phyloP scores from a whole-genome alignment of 2,888 invertebrate species.

The Cecidostiba fungosa region DNA sequence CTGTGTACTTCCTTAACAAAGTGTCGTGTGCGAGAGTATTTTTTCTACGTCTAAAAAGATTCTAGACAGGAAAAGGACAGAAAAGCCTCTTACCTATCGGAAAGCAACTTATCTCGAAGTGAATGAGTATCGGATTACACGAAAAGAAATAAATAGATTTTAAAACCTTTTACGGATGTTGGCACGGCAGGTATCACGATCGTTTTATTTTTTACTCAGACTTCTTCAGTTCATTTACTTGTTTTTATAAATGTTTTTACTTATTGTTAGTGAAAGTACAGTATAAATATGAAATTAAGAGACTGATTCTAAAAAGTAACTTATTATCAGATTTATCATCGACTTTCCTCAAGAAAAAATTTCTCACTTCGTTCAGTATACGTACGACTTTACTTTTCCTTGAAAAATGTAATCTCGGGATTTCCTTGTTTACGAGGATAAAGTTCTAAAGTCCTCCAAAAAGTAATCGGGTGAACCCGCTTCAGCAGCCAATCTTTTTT shows the following conservation, averaged over 20 bases:
- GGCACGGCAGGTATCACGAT: background rate
- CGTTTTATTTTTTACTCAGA: background rate
- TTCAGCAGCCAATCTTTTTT: background rate
- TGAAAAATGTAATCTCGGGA: slow-evolving; percentile 5
- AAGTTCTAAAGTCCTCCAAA: background rate
- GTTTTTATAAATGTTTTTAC: background rate
- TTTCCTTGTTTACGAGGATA: slow-evolving; percentile 16
- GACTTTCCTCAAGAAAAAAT: background rate
- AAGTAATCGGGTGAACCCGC: slow-evolving; percentile 10
- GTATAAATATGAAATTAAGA: background rate
- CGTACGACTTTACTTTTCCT: background rate
- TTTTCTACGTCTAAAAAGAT: slow-evolving; percentile 4
- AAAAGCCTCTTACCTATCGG: slow-evolving; percentile 48
- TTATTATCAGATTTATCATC: background rate
- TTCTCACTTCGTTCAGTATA: background rate
- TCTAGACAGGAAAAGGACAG: background rate
- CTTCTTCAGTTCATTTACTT: background rate
- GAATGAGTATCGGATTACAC: slow-evolving; percentile 56
- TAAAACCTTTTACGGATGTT: slow-evolving; percentile 42
- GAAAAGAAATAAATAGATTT: slow-evolving; percentile 43
- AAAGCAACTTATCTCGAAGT: slow-evolving; percentile 57
- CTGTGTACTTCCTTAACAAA: background rate
- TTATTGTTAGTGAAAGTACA: background rate
- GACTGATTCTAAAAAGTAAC: background rate
- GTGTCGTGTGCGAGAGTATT: background rate